phyloP scores from a whole-genome alignment of 2,888 invertebrate genomes.

The Meloe dianella region DNA sequence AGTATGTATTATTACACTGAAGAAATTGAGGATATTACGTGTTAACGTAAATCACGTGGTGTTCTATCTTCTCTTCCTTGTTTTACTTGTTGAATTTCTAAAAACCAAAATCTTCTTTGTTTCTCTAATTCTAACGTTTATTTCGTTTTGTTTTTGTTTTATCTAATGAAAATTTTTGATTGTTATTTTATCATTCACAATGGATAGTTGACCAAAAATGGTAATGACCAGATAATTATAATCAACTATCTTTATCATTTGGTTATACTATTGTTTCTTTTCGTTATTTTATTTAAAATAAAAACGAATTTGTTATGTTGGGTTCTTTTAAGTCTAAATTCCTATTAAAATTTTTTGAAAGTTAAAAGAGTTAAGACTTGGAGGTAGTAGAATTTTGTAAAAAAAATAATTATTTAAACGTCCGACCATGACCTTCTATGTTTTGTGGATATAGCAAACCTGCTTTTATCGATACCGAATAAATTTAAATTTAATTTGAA shows the following conservation, averaged over 20 bases:
- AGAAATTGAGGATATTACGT: no score
- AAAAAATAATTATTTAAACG: background rate
- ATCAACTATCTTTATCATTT: background rate
- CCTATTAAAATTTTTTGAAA: no score
- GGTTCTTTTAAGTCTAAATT: background rate
- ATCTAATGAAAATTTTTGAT: background rate
- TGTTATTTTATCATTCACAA: background rate
- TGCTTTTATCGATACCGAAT: background rate
- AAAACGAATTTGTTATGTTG: background rate
- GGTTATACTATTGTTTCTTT: no score
- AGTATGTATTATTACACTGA: no score
- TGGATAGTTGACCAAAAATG: background rate
- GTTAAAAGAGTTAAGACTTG: no score
- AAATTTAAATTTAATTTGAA: background rate
- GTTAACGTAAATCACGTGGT: no score
- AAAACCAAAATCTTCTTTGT: no score
- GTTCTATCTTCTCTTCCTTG: no score
- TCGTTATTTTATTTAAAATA: no score
- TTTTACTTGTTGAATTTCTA: no score
- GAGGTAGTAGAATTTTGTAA: no score
- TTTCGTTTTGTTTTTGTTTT: background rate
- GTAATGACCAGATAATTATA: background rate
- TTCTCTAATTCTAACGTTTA: no score
- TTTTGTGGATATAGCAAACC: background rate
- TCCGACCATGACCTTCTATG: conserved; percentile 1